Evolutionary conservation across 2,888 invertebrate species (phyloP).

Genomic region (Cacoxenus indagator): DNA sequence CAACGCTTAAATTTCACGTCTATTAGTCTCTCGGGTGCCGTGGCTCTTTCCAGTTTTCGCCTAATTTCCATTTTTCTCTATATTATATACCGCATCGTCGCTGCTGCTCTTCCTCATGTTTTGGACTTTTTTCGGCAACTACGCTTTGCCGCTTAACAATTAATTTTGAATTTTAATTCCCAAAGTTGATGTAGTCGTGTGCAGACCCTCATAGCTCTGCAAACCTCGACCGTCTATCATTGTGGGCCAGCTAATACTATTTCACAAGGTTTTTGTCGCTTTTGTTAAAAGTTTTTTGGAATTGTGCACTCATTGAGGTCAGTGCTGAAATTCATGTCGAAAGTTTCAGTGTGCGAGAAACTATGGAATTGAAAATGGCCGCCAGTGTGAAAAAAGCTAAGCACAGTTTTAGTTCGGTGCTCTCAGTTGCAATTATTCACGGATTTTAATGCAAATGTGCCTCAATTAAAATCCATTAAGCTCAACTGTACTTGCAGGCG

Average conservation of each 20-base stretch:
- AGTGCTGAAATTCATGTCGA: constrained; percentile 7
- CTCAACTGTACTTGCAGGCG: constrained; percentile 3
- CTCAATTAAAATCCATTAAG: constrained; percentile 15
- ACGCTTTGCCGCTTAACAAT: constrained; percentile 38
- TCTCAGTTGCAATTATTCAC: constrained; percentile 5
- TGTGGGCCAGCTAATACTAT: not conserved
- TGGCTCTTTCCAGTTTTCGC: constrained; percentile 35
- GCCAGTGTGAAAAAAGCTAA: not conserved
- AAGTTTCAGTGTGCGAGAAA: not conserved
- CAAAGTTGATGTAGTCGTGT: constrained; percentile 30
- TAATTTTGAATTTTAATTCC: constrained; percentile 62
- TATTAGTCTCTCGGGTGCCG: constrained; percentile 56
- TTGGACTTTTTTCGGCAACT: not conserved
- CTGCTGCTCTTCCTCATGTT: not conserved
- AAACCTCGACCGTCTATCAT: not conserved
- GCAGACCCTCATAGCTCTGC: too few species aligned
- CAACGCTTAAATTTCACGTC: constrained; percentile 64
- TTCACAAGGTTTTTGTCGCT: not conserved
- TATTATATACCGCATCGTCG: not conserved
- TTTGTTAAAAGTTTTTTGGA: constrained; percentile 4
- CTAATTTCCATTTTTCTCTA: constrained; percentile 13
- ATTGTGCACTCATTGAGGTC: constrained; percentile 1
- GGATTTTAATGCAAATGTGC: not conserved
- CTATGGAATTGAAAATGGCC: constrained; percentile 3
- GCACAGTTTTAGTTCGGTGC: not conserved